Base-by-base conservation (phyloP, 1,140 invertebrate genomes). In the Drosophila burlai region DNA sequence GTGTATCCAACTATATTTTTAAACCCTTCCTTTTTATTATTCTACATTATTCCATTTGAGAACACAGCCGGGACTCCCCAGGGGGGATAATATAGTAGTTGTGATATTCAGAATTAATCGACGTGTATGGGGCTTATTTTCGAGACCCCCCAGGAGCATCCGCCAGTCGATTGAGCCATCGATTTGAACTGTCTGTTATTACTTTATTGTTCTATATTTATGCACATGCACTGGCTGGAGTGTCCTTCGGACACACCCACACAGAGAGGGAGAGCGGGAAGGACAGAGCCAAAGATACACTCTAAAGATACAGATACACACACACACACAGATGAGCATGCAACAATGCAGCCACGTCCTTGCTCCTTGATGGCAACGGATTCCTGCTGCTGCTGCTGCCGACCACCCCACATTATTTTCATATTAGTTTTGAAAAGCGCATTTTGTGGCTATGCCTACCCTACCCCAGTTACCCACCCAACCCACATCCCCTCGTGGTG, bases 391-490 rank as follows among this genome's bases (percentile, higher is more conserved):
- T 21, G 21, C 8, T 50, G n/a, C 49, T 34, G 49, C 8, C 46
- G 34, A 46, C 57, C 57, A 11, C 18, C 60, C 57, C 57, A 66
- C 69, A 83, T 76, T 76, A 79, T 86, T 76, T 86, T 79, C 75
- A 76, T 79, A 86, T 85, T 86, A 85, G 83, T 86, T 85, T 76
- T 78, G 69, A 79, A 84, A 82, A 86, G 83, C 83, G 83, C 83
- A 85, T 85, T 85, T 86, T 61, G 63, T 42, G 52, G 64, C 63
- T 55, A 26, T 45, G 26, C 42, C 34, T 21, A 21, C 21, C 21
- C 21, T 21, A 21, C 21, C 21, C 21, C 21, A 1, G 21, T 21
- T 21, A n/a, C n/a, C n/a, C n/a, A n/a, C n/a, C n/a, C 8, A n/a
- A 4, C 3, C 42, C 46, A 16, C 24, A n/a, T 21, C 42, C 34